phyloP scores from a whole-genome alignment of 2,888 invertebrate genomes.

The Xanthia togata region DNA sequence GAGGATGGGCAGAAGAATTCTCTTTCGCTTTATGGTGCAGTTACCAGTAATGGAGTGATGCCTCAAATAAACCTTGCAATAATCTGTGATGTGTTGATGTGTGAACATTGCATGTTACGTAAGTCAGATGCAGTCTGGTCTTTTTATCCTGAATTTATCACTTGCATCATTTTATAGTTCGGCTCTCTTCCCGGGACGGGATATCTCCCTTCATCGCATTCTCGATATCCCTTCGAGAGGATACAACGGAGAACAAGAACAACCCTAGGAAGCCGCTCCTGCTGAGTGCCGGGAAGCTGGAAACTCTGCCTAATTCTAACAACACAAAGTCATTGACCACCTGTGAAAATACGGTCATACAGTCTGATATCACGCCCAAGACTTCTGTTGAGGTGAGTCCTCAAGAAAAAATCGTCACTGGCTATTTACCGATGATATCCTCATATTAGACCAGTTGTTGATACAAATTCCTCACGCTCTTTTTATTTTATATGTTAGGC shows the following conservation, averaged over 20 bases:
- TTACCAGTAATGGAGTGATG: background rate
- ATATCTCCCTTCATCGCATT: conserved; percentile 83
- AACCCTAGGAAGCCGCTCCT: conserved; percentile 78
- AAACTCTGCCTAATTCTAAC: conserved; percentile 67
- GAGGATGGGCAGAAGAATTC: background rate
- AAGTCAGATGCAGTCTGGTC: too few relatives aligned
- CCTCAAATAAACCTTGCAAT: background rate
- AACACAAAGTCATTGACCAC: conserved; percentile 68
- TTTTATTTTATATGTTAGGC: conserved; percentile 69
- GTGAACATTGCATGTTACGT: background rate
- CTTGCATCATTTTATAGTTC: conserved; percentile 72
- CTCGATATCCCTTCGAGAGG: conserved; percentile 81
- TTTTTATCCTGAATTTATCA: background rate
- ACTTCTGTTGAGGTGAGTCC: conserved; percentile 78
- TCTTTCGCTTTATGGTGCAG: background rate
- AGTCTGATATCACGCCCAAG: conserved; percentile 83
- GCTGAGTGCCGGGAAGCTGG: conserved; percentile 77
- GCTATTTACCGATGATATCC: background rate
- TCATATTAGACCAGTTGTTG: background rate
- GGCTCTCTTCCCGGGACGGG: conserved; percentile 76
- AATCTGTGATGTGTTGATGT: background rate
- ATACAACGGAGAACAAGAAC: conserved; percentile 74
- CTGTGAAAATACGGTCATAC: conserved; percentile 83
- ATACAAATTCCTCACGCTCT: background rate
- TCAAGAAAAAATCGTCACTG: background rate